Evolutionary conservation across 2,113 vertebrate species (phyloP).

Genomic region (Oceanites oceanicus): DNA sequence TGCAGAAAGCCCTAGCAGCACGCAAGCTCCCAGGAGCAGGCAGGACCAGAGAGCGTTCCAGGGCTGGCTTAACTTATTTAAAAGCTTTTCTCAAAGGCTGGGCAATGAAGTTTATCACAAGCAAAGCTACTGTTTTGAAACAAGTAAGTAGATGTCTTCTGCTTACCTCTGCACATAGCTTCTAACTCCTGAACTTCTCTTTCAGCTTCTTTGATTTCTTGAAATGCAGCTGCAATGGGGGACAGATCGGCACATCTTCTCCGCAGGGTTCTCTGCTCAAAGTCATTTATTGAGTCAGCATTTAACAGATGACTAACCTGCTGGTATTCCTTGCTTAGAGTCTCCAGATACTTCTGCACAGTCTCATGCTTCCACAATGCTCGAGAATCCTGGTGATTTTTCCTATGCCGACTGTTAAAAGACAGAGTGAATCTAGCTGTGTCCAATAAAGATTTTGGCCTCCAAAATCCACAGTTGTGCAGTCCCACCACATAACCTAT

Average conservation of each 20-base stretch:
- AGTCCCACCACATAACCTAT: not conserved
- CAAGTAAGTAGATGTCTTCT: not conserved
- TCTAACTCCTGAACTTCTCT: constrained; percentile 76
- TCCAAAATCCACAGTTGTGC: constrained; percentile 6
- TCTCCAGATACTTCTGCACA: constrained; percentile 73
- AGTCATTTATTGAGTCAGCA: constrained; percentile 44
- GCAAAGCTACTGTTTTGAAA: not conserved
- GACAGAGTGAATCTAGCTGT: not conserved
- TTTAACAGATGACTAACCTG: constrained; percentile 49
- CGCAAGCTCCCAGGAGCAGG: fast-evolving
- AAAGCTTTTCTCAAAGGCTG: not conserved
- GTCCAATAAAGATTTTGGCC: not conserved
- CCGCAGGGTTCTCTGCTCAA: constrained; percentile 56
- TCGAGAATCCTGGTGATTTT: constrained; percentile 45
- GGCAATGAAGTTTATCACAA: not conserved
- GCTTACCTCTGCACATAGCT: constrained; percentile 77
- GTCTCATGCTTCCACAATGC: constrained; percentile 68
- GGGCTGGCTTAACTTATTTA: not conserved
- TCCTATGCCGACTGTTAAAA: constrained; percentile 34
- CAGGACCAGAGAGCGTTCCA: not conserved
- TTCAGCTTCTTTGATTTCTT: constrained; percentile 71
- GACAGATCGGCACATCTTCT: constrained; percentile 65
- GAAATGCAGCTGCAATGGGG: constrained; percentile 62
- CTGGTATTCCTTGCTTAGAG: constrained; percentile 71
- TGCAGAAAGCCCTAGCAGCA: not conserved